phyloP scores from a whole-genome alignment of 2,113 vertebrate species.

The Uria lomvia region DNA sequence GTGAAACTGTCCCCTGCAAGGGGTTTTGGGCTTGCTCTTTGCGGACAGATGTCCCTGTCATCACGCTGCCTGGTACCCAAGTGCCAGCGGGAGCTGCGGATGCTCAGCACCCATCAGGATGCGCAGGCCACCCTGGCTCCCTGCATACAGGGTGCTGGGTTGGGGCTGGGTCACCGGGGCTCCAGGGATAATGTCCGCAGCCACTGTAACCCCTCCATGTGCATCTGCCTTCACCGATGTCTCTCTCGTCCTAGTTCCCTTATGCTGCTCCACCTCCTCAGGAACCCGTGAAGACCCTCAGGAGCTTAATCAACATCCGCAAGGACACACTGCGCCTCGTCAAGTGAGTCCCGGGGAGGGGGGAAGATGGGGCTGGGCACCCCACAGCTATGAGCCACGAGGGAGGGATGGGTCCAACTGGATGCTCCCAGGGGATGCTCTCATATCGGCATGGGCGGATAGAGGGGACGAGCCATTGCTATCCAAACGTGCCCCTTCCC shows the following conservation, averaged over 20 bases:
- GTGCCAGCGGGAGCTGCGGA: not conserved
- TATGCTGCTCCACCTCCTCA: constrained; percentile 96
- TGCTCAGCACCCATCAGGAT: not conserved
- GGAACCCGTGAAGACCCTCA: constrained; percentile 94
- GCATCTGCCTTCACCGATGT: not conserved
- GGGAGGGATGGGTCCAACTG: not conserved
- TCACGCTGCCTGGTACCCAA: not conserved
- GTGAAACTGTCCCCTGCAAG: not conserved
- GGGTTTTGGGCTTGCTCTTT: not conserved
- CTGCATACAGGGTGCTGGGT: accelerated
- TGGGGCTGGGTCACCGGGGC: not conserved
- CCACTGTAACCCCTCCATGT: not conserved
- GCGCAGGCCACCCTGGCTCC: not conserved
- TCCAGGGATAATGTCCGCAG: not conserved
- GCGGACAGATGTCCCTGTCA: not conserved
- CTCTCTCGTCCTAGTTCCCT: constrained; percentile 83
- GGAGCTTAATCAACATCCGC: constrained; percentile 96
- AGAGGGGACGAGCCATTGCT: not conserved
- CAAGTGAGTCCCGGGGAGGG: constrained; percentile 71
- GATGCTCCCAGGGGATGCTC: not conserved
- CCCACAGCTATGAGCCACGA: accelerated
- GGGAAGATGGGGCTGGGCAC: not conserved
- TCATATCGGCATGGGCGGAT: accelerated
- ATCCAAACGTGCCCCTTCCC: not conserved
- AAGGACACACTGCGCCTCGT: constrained; percentile 96